Percentiles rank a stretch among this genome's conserved stretches.
Evolutionary conservation across 2,113 vertebrate genomes (phyloP).

Genomic region (Phylloscopus trochiloides): DNA sequence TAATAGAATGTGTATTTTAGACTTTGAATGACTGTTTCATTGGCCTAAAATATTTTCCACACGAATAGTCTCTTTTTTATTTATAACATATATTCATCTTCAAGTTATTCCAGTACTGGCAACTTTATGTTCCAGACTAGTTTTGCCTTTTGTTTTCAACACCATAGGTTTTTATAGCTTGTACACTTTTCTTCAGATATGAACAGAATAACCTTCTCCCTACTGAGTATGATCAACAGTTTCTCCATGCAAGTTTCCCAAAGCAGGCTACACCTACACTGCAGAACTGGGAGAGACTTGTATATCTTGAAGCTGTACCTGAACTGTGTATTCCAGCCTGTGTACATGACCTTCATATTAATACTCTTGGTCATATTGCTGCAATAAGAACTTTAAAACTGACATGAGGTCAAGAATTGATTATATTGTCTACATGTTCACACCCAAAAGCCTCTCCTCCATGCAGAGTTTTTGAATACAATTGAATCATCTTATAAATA

Average conservation of each 20-base stretch:
- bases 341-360: not conserved
- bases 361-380: not conserved
- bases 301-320: not conserved
- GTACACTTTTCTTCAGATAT: not conserved
- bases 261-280: not conserved
- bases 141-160: conserved; percentile 34
- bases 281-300: not conserved
- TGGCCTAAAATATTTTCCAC: conserved; percentile 46
- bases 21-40: conserved; percentile 50
- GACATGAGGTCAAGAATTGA: not conserved
- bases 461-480: not conserved
- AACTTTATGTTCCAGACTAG: not conserved
- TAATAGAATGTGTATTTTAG: conserved; percentile 64
- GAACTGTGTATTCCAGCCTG: not conserved
- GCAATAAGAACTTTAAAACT: not conserved
- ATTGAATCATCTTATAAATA: not conserved
- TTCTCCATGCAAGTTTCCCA: not conserved
- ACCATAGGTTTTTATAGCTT: not conserved
- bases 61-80: conserved; percentile 3
- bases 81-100: conserved; percentile 38
- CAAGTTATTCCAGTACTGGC: conserved; percentile 10
- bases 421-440: not conserved
- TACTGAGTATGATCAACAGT: not conserved
- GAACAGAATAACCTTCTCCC: not conserved
- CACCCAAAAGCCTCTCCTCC: not conserved